phyloP scores from a whole-genome alignment of 2,888 invertebrate genomes.

The Gryllus longicercus region DNA sequence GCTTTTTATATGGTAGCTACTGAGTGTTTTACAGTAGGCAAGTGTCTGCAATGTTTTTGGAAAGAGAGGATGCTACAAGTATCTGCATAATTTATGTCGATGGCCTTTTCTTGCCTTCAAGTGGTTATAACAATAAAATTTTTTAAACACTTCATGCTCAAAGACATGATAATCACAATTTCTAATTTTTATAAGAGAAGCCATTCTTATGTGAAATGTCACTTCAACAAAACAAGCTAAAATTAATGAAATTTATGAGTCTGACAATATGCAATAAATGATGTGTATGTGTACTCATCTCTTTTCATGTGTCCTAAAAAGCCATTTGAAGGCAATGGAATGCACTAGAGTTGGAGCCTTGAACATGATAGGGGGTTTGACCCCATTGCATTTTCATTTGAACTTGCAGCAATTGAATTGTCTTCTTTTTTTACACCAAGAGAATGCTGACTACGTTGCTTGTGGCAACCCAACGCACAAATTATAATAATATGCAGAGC shows the following conservation, averaged over 20 bases:
- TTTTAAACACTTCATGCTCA: not conserved
- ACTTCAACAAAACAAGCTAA: not conserved
- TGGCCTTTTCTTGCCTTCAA: constrained; percentile 11
- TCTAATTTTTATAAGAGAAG: not conserved
- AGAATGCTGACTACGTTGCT: constrained; percentile 6
- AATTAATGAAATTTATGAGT: not conserved
- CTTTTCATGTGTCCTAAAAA: not conserved
- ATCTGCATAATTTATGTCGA: not conserved
- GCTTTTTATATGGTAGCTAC: constrained; percentile 11
- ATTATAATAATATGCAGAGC: not conserved
- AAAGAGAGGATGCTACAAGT: constrained; percentile 1
- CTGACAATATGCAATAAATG: not conserved
- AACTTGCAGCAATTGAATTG: constrained; percentile 11
- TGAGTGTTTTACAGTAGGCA: not conserved
- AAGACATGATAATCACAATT: not conserved
- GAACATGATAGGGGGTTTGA: not conserved
- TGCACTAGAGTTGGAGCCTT: constrained; percentile 2
- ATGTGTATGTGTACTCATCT: not conserved
- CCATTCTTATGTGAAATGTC: not conserved
- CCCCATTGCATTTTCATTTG: not conserved
- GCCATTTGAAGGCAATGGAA: not conserved
- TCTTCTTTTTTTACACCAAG: not conserved
- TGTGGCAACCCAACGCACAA: constrained; percentile 7
- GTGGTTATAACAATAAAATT: not conserved
- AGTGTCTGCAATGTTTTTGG: constrained; percentile 8